phyloP scores from a whole-genome alignment of 2,888 invertebrate genomes.

The Nycteola revayana region DNA sequence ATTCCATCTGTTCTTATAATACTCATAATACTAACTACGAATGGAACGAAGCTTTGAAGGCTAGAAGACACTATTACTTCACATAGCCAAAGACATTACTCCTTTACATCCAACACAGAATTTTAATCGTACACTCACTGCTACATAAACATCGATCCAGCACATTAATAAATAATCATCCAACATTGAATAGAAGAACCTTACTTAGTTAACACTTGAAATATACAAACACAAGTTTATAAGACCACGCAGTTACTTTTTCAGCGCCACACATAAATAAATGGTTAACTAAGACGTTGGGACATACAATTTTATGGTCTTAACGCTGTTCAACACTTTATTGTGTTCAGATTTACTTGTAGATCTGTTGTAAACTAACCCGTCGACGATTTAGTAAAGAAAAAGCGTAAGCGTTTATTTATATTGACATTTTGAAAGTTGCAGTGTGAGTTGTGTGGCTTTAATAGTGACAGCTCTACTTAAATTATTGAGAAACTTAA shows the following conservation, averaged over 20 bases:
- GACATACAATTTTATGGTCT: conserved; percentile 53
- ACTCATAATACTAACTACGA: not conserved
- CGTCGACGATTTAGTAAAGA: conserved; percentile 25
- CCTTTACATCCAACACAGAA: conserved; percentile 12
- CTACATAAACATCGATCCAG: conserved; percentile 18
- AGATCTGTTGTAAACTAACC: conserved; percentile 37
- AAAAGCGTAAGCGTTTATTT: conserved; percentile 22
- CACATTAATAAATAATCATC: conserved; percentile 32
- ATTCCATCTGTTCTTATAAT: too few relatives aligned
- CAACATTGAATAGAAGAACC: conserved; percentile 30
- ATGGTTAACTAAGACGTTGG: conserved; percentile 53
- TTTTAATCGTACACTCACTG: conserved; percentile 17
- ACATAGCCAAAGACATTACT: conserved; percentile 14
- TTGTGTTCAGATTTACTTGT: conserved; percentile 44
- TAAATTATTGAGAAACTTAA: too few relatives aligned
- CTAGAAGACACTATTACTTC: conserved; percentile 1
- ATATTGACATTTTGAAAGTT: conserved; percentile 16
- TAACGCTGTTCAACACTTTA: conserved; percentile 42
- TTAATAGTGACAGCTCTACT: conserved; percentile 12
- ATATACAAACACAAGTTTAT: conserved; percentile 33
- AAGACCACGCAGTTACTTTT: conserved; percentile 44
- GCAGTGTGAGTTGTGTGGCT: conserved; percentile 11
- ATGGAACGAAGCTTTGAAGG: too few relatives aligned
- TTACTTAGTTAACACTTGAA: conserved; percentile 38
- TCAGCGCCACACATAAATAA: conserved; percentile 47